These are phyloP conservation scores for Dicranocentrus wangi DNA, from an alignment of 2,888 invertebrate species.

Conservation along the genomic window DNA sequence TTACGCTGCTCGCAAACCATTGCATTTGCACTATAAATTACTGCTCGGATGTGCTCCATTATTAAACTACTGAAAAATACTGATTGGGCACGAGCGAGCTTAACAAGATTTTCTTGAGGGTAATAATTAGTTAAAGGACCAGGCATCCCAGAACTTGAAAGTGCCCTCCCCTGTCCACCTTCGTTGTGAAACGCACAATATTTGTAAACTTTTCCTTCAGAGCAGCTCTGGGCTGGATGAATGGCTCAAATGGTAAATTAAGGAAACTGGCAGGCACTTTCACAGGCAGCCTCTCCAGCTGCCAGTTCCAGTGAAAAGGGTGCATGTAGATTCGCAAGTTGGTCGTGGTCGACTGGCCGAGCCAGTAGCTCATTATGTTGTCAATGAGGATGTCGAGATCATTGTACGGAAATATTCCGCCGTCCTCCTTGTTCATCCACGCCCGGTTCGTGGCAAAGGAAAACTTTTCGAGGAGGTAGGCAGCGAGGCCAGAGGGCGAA, in stretches of 20 bases:
- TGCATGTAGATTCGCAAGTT: constrained; percentile 77
- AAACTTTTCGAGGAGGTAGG: constrained; percentile 78
- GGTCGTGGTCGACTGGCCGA: constrained; percentile 75
- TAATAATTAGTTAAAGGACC: too few relatives aligned
- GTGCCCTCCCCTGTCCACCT: too few relatives aligned
- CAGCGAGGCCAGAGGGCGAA: constrained; percentile 77
- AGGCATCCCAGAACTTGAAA: too few relatives aligned
- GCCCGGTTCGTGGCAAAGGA: constrained; percentile 78
- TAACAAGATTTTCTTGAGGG: too few relatives aligned
- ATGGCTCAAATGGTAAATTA: constrained; percentile 82
- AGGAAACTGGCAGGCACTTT: constrained; percentile 84
- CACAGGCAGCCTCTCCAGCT: constrained; percentile 76
- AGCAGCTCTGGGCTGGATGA: constrained; percentile 79
- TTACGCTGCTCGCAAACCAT: too few relatives aligned
- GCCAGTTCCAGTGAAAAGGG: too few relatives aligned
- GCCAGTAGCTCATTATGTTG: constrained; percentile 78
- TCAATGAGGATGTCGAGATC: constrained; percentile 80
- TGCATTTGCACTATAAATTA: too few relatives aligned
- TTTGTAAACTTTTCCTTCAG: constrained; percentile 80
- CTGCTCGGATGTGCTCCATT: too few relatives aligned
- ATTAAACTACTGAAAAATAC: too few relatives aligned
- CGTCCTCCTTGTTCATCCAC: constrained; percentile 78
- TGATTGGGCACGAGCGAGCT: too few relatives aligned
- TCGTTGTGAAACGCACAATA: constrained; percentile 81
- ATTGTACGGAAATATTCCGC: constrained; percentile 80